These are phyloP conservation scores for Lasioglossum villosulum DNA, from an alignment of 2,888 invertebrate species.

Conservation along the genomic window DNA sequence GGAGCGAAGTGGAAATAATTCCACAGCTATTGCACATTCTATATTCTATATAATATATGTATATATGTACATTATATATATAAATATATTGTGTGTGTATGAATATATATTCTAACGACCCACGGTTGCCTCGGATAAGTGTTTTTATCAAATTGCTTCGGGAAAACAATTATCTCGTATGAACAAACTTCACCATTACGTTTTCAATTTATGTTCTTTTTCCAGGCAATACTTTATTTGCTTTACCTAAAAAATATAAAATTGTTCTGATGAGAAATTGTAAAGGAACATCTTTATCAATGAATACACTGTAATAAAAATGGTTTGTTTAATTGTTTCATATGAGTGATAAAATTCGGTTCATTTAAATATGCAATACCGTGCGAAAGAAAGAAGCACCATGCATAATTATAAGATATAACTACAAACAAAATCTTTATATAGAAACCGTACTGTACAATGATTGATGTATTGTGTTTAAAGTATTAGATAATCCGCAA, in stretches of 20 bases:
- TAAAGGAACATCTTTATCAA: neutral
- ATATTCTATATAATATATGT: no score
- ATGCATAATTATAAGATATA: no score
- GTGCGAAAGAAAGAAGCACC: no score
- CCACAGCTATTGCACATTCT: no score
- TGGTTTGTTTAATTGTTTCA: neutral
- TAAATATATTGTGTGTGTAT: no score
- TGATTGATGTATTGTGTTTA: no score
- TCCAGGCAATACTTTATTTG: neutral
- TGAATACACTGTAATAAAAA: neutral
- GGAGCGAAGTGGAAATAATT: neutral
- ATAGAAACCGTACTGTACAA: no score
- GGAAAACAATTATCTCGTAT: neutral
- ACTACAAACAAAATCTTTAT: no score
- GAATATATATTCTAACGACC: slow-evolving; percentile 2
- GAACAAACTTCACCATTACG: neutral
- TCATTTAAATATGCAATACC: no score
- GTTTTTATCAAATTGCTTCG: neutral
- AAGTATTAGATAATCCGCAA: no score
- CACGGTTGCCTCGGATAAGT: neutral
- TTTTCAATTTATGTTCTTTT: neutral
- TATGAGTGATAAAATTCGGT: no score
- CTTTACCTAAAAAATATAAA: neutral
- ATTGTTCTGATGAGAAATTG: neutral
- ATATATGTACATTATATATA: no score